Conservation (phyloP, 1,140 invertebrate species). For the Frieseomelitta varia region DNA sequence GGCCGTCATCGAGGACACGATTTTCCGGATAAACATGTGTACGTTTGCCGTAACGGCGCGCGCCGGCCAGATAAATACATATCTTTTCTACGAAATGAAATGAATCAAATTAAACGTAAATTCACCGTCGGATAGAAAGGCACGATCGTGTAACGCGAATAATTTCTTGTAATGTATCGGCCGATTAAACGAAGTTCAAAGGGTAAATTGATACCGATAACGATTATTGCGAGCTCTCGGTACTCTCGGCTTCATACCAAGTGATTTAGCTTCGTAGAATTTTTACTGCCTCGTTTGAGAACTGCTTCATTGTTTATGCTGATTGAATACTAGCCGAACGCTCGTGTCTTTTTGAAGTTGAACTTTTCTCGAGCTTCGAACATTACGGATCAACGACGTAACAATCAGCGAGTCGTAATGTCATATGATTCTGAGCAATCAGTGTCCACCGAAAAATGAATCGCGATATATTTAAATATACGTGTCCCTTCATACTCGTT, state of each 20-base stretch:
- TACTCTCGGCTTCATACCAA: not conserved
- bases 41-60: too few species aligned
- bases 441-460: too few species aligned
- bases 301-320: not conserved
- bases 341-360: too few species aligned
- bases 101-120: not conserved
- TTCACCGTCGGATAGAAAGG: not conserved
- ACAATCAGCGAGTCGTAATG: too few species aligned
- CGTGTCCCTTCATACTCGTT: too few species aligned
- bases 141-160: not conserved
- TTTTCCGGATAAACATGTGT: not conserved
- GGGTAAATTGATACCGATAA: not conserved
- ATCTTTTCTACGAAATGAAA: not conserved
- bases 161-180: not conserved
- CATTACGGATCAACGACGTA: too few species aligned
- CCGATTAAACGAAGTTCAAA: not conserved
- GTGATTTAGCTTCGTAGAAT: not conserved
- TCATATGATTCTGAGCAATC: too few species aligned
- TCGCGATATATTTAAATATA: too few species aligned
- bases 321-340: too few species aligned
- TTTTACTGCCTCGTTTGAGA: not conserved
- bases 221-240: not conserved
- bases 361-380: too few species aligned
- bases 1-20: too few species aligned
- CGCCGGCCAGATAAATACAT: not conserved